Percentiles rank a stretch among this genome's conserved stretches.
These are phyloP conservation scores for Mythimna vitellina DNA, from an alignment of 2,888 invertebrate species.

Conservation along the genomic window DNA sequence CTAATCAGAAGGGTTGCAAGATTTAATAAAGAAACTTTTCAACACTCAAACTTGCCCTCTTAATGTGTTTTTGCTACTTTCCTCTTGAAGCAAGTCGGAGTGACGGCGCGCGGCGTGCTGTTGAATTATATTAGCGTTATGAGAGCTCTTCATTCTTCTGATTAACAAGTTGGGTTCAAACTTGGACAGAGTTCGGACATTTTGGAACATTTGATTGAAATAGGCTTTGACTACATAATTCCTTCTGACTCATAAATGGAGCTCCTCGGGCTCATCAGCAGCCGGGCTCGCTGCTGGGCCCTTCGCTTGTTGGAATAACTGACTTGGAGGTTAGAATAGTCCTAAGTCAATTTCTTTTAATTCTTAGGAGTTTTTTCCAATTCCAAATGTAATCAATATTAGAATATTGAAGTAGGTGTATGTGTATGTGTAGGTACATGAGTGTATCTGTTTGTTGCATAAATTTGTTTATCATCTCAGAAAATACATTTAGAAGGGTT, in stretches of 20 bases:
- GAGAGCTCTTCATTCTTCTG: constrained; percentile 28
- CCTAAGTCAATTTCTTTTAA: background rate
- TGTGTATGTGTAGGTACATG: background rate
- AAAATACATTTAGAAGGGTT: no score
- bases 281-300: background rate
- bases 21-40: constrained; percentile 62
- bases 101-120: constrained; percentile 41
- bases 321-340: background rate
- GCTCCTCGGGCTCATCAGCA: background rate
- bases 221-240: background rate
- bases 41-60: constrained; percentile 36
- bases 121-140: constrained; percentile 24
- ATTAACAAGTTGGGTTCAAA: constrained; percentile 30
- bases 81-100: constrained; percentile 25
- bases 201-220: constrained; percentile 8
- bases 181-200: constrained; percentile 10
- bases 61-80: constrained; percentile 58
- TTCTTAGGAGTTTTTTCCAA: background rate
- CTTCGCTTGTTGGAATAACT: background rate
- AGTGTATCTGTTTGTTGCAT: no score
- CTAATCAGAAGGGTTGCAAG: constrained; percentile 57
- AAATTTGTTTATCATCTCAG: no score
- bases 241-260: background rate
- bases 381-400: no score
- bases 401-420: no score